These are phyloP conservation scores for Manis pentadactyla DNA, from an alignment of 2,797 vertebrate genomes.

Conservation along the genomic window DNA sequence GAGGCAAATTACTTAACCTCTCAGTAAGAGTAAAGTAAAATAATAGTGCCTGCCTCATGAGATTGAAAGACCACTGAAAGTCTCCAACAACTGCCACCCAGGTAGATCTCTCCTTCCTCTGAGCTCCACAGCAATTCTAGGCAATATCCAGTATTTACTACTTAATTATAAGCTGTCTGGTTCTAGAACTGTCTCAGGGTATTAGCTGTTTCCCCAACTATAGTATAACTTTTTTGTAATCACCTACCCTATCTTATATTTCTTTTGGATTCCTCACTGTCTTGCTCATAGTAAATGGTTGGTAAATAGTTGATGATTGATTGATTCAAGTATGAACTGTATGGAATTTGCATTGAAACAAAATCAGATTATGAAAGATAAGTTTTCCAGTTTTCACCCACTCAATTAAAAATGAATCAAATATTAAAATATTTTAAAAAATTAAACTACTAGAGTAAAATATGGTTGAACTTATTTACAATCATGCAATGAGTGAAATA, in stretches of 20 bases:
- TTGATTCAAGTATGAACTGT: background rate
- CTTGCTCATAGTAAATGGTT: background rate
- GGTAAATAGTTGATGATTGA: background rate
- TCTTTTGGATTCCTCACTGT: background rate
- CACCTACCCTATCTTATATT: background rate
- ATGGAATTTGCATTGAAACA: background rate
- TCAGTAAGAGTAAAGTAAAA: background rate
- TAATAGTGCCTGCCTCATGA: background rate
- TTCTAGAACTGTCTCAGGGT: background rate
- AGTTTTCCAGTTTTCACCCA: background rate
- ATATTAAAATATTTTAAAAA: background rate
- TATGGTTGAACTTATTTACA: background rate
- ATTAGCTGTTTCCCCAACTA: background rate
- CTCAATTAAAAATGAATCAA: constrained; percentile 1
- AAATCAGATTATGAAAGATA: background rate
- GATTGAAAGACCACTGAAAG: background rate
- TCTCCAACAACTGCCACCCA: background rate
- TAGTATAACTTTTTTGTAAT: background rate
- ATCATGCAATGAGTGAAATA: background rate
- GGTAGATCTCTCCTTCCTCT: background rate
- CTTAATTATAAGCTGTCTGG: constrained; percentile 32
- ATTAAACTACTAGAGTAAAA: background rate
- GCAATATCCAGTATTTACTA: background rate
- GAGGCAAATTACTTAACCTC: background rate
- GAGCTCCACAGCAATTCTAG: background rate